phyloP scores from a whole-genome alignment of 2,797 vertebrate genomes.

The Cossypha polioptera region DNA sequence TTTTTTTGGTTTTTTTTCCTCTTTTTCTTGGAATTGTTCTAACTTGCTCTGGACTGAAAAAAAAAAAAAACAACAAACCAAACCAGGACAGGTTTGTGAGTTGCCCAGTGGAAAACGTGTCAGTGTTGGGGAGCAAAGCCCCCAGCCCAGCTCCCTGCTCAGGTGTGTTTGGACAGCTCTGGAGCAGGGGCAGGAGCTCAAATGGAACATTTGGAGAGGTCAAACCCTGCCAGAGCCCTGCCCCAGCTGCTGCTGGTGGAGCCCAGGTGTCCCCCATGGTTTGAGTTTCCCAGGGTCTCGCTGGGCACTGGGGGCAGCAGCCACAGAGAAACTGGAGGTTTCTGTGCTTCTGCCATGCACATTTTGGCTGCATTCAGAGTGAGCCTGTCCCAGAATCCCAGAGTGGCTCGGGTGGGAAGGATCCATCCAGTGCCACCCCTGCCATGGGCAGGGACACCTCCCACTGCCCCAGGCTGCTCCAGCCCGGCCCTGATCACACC shows the following conservation, averaged over 20 bases:
- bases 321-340: neutral
- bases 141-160: neutral
- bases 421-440: neutral
- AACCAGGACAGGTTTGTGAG: neutral
- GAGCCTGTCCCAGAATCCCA: neutral
- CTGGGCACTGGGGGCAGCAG: neutral
- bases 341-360: neutral
- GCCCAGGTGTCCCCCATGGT: fast-evolving
- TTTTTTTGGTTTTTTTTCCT: no score
- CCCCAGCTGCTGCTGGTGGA: fast-evolving
- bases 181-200: neutral
- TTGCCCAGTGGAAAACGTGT: neutral
- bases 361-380: neutral
- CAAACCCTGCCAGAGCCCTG: neutral
- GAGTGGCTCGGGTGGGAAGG: neutral
- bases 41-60: no score
- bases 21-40: no score
- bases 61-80: no score
- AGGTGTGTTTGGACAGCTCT: fast-evolving
- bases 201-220: fast-evolving
- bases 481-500: fast-evolving
- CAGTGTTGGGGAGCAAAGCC: neutral
- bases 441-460: neutral
- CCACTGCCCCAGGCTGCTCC: neutral
- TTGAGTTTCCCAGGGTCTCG: neutral